A percentile compares a stretch with the other conserved stretches of the same genome.
Conservation (phyloP, 2,797 vertebrate species). For the Trematomus bernacchii region DNA sequence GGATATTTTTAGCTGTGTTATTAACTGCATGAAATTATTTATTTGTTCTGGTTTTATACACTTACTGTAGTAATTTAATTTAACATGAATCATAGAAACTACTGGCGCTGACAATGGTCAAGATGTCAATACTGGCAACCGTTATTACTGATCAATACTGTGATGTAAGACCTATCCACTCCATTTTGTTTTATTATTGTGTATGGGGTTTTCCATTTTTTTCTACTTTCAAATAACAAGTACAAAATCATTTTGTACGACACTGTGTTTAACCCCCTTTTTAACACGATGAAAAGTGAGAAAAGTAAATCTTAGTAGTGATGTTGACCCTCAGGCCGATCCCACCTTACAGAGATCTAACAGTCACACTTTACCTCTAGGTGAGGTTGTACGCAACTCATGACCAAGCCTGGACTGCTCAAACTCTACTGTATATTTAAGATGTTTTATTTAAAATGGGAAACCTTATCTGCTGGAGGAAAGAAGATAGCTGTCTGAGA, state of each 20-base stretch:
- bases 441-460: conserved; percentile 89
- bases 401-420: conserved; percentile 46
- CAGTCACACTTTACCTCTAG: conserved; percentile 34
- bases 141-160: conserved; percentile 17
- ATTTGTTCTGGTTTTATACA: conserved; percentile 5
- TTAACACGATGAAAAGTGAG: neutral
- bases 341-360: neutral
- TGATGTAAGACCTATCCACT: conserved; percentile 2
- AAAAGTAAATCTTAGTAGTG: conserved; percentile 4
- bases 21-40: conserved; percentile 12
- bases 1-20: conserved; percentile 18
- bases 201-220: neutral
- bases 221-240: neutral
- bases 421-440: conserved; percentile 78
- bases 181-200: conserved; percentile 7
- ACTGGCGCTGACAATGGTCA: neutral
- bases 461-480: conserved; percentile 75
- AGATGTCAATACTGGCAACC: neutral
- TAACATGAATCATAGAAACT: conserved; percentile 13
- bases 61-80: neutral
- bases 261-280: neutral
- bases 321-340: neutral
- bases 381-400: conserved; percentile 48
- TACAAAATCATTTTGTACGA: conserved; percentile 1
- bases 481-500: conserved; percentile 75